Evolutionary conservation across 2,113 vertebrate genomes (phyloP).

Genomic region (Phalacrocorax aristotelis): DNA sequence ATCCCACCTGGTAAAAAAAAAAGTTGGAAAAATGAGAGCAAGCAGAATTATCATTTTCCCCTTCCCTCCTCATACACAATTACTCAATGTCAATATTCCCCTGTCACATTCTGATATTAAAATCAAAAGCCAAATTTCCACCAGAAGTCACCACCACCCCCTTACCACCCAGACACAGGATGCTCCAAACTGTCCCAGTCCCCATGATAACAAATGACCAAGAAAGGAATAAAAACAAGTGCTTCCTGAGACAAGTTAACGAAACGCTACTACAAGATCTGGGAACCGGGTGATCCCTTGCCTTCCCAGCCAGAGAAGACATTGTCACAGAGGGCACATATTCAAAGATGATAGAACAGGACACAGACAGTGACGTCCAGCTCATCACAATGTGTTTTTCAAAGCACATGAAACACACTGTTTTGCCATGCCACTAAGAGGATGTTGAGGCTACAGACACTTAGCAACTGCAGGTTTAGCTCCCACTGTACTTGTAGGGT

Average conservation of each 20-base stretch:
- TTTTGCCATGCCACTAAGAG: neutral
- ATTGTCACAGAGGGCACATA: neutral
- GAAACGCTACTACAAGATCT: neutral
- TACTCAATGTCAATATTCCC: neutral
- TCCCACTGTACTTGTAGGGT: neutral
- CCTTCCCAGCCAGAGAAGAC: neutral
- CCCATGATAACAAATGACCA: neutral
- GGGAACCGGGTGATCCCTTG: neutral
- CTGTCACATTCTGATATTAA: neutral
- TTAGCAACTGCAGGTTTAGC: neutral
- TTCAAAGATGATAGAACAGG: neutral
- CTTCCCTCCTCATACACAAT: neutral
- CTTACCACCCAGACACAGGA: neutral
- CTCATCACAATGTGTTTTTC: neutral
- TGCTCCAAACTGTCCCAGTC: neutral
- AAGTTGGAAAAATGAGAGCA: neutral
- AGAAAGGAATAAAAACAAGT: neutral
- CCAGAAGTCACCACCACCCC: neutral
- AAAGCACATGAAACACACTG: neutral
- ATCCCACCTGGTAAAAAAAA: conserved; percentile 85
- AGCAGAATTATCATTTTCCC: neutral
- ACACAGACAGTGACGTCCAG: neutral
- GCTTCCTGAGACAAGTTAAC: neutral
- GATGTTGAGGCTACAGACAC: neutral
- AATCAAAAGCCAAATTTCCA: neutral